Conservation (phyloP, 2,113 vertebrate genomes). For the Myotis davidii region DNA sequence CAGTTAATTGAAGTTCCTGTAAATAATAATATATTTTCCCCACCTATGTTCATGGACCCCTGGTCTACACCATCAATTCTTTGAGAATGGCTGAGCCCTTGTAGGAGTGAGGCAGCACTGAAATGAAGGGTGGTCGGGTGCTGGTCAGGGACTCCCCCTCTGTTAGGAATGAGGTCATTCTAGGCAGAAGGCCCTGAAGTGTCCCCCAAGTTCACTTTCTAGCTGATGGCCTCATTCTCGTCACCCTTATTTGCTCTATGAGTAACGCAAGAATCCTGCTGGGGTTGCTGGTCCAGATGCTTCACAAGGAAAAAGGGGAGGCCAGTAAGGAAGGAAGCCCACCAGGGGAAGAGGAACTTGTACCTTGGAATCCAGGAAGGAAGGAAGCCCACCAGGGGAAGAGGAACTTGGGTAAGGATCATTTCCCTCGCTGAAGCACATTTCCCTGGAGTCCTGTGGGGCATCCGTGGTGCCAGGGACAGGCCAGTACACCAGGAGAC, state of each 20-base stretch:
- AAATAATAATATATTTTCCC: not conserved
- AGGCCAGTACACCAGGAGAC: not conserved
- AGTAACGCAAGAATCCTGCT: not conserved
- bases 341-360: not conserved
- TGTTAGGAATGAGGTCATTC: not conserved
- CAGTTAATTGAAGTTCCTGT: not conserved
- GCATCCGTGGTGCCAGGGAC: not conserved
- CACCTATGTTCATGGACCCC: not conserved
- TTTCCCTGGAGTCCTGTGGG: not conserved
- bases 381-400: not conserved
- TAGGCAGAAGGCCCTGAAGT: not conserved
- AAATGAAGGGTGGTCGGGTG: not conserved
- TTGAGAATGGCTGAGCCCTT: not conserved
- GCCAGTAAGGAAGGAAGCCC: not conserved
- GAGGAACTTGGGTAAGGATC: not conserved
- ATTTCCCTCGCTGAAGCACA: not conserved
- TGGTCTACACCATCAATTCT: not conserved
- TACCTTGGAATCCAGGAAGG: not conserved
- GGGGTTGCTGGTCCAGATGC: not conserved
- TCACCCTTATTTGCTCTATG: not conserved
- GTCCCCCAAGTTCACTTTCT: not conserved
- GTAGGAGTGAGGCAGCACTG: not conserved
- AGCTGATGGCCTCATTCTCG: not conserved
- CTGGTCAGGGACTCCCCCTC: not conserved
- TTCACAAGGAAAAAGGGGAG: not conserved